phyloP scores from a whole-genome alignment of 2,797 vertebrate genomes.

The Menidia menidia region DNA sequence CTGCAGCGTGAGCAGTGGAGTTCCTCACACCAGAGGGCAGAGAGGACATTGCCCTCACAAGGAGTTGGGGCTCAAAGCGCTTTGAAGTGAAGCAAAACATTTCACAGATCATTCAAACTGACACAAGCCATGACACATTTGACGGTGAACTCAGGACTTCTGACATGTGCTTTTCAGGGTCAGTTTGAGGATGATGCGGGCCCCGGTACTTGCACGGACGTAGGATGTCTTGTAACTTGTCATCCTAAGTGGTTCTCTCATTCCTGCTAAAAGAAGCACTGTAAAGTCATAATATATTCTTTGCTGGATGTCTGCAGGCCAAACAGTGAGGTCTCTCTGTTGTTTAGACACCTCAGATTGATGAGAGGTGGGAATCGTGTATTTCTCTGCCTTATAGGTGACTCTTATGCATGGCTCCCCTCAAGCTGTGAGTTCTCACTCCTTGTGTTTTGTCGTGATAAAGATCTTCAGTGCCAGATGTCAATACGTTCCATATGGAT shows the following conservation, averaged over 20 bases:
- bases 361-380: slow-evolving; percentile 33
- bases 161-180: slow-evolving; percentile 22
- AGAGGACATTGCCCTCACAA: slow-evolving; percentile 8
- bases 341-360: slow-evolving; percentile 48
- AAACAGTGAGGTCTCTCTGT: slow-evolving; percentile 23
- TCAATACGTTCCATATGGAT: slow-evolving; percentile 68
- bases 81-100: slow-evolving; percentile 28
- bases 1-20: background rate
- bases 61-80: slow-evolving; percentile 12
- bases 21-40: slow-evolving; percentile 12
- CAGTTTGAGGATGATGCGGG: slow-evolving; percentile 29
- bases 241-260: slow-evolving; percentile 37
- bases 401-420: slow-evolving; percentile 14
- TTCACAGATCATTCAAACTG: slow-evolving; percentile 30
- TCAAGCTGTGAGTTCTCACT: slow-evolving; percentile 14
- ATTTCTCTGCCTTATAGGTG: slow-evolving; percentile 5
- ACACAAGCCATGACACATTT: slow-evolving; percentile 22
- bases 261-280: slow-evolving; percentile 29
- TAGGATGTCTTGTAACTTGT: slow-evolving; percentile 32
- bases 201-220: slow-evolving; percentile 23
- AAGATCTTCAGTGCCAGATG: slow-evolving; percentile 56
- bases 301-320: slow-evolving; percentile 31
- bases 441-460: slow-evolving; percentile 34
- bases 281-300: slow-evolving; percentile 31
- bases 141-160: slow-evolving; percentile 3